phyloP scores from a whole-genome alignment of 92 coral and sea anemone species.

The Phenganax marumi region DNA sequence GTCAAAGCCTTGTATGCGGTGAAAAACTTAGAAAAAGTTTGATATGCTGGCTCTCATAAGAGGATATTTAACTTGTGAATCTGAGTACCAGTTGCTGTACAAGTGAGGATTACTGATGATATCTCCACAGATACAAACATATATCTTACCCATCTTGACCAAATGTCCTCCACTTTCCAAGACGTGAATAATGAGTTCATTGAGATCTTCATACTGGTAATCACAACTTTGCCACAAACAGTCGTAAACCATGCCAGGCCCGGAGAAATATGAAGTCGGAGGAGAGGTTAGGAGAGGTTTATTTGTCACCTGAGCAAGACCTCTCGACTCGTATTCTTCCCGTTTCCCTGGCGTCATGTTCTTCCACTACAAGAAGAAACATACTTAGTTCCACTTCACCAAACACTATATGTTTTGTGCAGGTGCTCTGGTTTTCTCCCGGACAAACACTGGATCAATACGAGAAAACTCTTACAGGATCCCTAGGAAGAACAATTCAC shows the following conservation, averaged over 20 bases:
- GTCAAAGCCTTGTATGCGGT: too few relatives aligned
- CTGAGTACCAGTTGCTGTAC: not conserved
- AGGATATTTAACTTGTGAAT: too few relatives aligned
- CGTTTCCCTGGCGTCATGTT: conserved; percentile 77
- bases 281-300: conserved; percentile 27
- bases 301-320: conserved; percentile 77
- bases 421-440: not conserved
- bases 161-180: conserved; percentile 85
- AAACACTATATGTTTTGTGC: too few relatives aligned
- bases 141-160: conserved; percentile 71
- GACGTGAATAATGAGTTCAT: conserved; percentile 79
- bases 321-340: conserved; percentile 85
- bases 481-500: too few relatives aligned
- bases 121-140: not conserved
- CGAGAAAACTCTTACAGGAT: too few relatives aligned
- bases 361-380: conserved; percentile 70
- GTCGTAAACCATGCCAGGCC: conserved; percentile 72
- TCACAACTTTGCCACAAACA: conserved; percentile 98
- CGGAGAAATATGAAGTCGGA: conserved; percentile 32
- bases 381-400: not conserved
- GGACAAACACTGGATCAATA: not conserved
- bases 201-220: conserved; percentile 91
- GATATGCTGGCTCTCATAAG: too few relatives aligned
- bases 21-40: too few relatives aligned
- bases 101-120: not conserved